phyloP scores from a whole-genome alignment of 1,140 invertebrate species.

The Pseudomyrmex pallidus region DNA sequence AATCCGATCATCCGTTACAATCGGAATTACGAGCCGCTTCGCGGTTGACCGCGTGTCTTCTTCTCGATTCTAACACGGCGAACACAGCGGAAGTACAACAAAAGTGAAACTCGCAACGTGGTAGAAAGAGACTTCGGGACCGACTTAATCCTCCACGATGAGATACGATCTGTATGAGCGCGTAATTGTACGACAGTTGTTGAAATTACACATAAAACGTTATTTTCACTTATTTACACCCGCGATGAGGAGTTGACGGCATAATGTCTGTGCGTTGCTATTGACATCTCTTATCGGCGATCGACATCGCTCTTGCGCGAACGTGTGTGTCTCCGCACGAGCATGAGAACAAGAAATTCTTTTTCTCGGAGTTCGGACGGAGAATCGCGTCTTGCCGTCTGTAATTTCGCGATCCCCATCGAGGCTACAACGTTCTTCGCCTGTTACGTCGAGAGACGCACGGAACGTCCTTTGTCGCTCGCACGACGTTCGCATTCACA shows the following conservation, averaged over 20 bases:
- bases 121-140: constrained; percentile 6
- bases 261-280: too few relatives aligned
- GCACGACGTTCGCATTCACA: constrained; percentile 72
- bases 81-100: constrained; percentile 32
- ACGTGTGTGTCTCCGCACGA: background rate
- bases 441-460: constrained; percentile 44
- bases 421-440: constrained; percentile 49
- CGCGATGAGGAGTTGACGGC: background rate
- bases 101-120: constrained; percentile 66
- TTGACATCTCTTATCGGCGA: constrained; percentile 41
- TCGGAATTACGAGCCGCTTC: constrained; percentile 24
- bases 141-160: constrained; percentile 42
- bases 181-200: constrained; percentile 45
- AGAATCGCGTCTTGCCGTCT: constrained; percentile 14
- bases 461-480: constrained; percentile 48
- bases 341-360: constrained; percentile 61
- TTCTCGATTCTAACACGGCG: constrained; percentile 38
- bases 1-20: constrained; percentile 22
- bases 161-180: constrained; percentile 63
- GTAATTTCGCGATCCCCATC: constrained; percentile 64
- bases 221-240: constrained; percentile 44
- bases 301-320: constrained; percentile 9
- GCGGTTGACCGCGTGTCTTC: constrained; percentile 18
- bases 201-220: constrained; percentile 47
- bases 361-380: constrained; percentile 55